phyloP scores from a whole-genome alignment of 1,140 invertebrate species.

The Anadara kagoshimensis region DNA sequence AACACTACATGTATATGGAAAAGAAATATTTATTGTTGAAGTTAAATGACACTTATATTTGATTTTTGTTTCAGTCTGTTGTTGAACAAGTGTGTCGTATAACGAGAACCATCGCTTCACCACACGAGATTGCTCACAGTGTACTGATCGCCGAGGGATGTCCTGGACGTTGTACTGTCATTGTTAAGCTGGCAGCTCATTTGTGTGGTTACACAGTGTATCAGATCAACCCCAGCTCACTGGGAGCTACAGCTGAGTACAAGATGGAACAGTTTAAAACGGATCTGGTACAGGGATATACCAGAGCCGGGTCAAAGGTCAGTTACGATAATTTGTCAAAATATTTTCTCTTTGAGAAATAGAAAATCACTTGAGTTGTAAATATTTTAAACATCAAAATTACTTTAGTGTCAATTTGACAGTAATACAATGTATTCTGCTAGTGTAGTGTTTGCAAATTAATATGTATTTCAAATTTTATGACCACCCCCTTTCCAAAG shows the following conservation, averaged over 20 bases:
- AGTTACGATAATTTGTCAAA: no score
- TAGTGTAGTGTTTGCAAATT: no score
- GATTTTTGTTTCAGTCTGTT: constrained; percentile 55
- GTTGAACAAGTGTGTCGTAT: constrained; percentile 69
- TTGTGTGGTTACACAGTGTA: constrained; percentile 69
- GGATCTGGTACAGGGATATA: constrained; percentile 68
- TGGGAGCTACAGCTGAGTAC: constrained; percentile 44
- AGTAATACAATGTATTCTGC: no score
- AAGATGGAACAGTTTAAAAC: constrained; percentile 69
- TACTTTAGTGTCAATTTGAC: no score
- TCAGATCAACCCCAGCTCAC: constrained; percentile 62
- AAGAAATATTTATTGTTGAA: no score
- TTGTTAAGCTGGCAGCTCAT: constrained; percentile 68
- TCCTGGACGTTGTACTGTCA: constrained; percentile 61
- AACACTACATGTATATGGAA: no score
- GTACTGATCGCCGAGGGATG: constrained; percentile 69
- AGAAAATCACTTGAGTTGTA: no score
- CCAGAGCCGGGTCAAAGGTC: constrained; percentile 69
- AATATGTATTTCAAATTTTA: no score
- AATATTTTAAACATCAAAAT: no score
- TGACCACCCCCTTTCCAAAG: no score
- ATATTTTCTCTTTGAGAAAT: no score
- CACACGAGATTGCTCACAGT: constrained; percentile 69
- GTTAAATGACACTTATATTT: not conserved
- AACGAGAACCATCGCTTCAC: constrained; percentile 68